Base-by-base conservation (phyloP, 2,888 invertebrate species). In the Lamellibrachia satsuma region DNA sequence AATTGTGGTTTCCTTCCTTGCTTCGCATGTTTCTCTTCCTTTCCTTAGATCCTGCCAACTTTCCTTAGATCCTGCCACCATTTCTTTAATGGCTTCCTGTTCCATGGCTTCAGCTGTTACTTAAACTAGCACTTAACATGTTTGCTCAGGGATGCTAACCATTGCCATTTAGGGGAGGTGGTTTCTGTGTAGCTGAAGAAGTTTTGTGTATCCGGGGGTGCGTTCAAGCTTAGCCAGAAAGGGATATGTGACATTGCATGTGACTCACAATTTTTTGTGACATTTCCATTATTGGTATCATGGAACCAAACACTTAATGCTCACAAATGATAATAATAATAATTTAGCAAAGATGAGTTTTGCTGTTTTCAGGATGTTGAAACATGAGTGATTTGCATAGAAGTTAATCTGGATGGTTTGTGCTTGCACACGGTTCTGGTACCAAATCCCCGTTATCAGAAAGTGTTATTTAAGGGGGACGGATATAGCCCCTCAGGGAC, bases 201-300 rank as follows among this genome's bases (percentile, higher is more conserved):
- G 75, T 75, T 75, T 22, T 75, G 75, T 75, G 15, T 75, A 75
- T 75, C 75, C 22, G 22, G 75, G 75, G 22, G 75, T 22, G 15
- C 6, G 75, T 22, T 1, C 15, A 57, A 75, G 75, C 15, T 75
- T 75, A 75, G 75, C n/a, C n/a, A 75, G 75, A 22, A 11, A 75
- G 22, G 75, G 75, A 75, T 75, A 75, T 75, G 22, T 75, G 75
- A 75, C 75, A 75, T 75, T 75, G 75, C 75, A 75, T 75, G 75
- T 75, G 15, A 75, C 75, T 22, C 75, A 22, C n/a, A 15, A 4
- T 22, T 11, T 22, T 11, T 6, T 75, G 75, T 75, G 22, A 75
- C n/a, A 75, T 6, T 11, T 75, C 22, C 15, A 75, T 22, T 75
- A 75, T 11, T 75, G 22, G 6, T 22, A 75, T 3, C 4, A 6